Evolutionary conservation across 1,140 invertebrate genomes (phyloP).

Genomic region (Drosophila equinoxialis): DNA sequence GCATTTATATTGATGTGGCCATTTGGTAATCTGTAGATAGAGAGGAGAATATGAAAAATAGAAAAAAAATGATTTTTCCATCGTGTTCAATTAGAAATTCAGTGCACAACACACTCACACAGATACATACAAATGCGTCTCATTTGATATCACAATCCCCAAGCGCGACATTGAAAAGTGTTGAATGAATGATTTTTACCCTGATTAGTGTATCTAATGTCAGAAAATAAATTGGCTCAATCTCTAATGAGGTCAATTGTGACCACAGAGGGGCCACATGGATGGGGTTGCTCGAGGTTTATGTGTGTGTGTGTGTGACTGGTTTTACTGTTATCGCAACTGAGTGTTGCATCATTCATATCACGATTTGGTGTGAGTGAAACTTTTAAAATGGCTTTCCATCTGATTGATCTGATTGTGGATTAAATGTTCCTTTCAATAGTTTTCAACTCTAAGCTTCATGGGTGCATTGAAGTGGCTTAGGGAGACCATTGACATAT

Average conservation of each 20-base stretch:
- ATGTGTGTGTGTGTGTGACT: background rate
- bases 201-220: slow-evolving; percentile 20
- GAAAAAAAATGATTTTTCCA: slow-evolving; percentile 14
- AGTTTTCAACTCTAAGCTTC: background rate
- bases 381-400: slow-evolving; percentile 11
- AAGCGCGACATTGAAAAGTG: slow-evolving; percentile 37
- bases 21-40: slow-evolving; percentile 67
- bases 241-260: slow-evolving; percentile 58
- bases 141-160: slow-evolving; percentile 45
- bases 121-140: slow-evolving; percentile 1
- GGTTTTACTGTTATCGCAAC: slow-evolving; percentile 3
- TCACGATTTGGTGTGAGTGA: background rate
- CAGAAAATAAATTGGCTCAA: slow-evolving; percentile 32
- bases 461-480: slow-evolving; percentile 2
- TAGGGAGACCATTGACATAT: background rate
- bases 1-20: slow-evolving; percentile 82
- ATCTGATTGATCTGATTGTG: slow-evolving; percentile 17
- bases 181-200: slow-evolving; percentile 35
- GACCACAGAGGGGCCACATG: slow-evolving; percentile 21
- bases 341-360: slow-evolving; percentile 8
- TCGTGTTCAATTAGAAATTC: slow-evolving; percentile 36
- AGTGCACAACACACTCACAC: slow-evolving; percentile 9
- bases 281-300: background rate
- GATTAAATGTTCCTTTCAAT: background rate
- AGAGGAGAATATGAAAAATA: background rate